phyloP scores from a whole-genome alignment of 2,797 vertebrate species.

The Ctenochaetus hawaiiensis region DNA sequence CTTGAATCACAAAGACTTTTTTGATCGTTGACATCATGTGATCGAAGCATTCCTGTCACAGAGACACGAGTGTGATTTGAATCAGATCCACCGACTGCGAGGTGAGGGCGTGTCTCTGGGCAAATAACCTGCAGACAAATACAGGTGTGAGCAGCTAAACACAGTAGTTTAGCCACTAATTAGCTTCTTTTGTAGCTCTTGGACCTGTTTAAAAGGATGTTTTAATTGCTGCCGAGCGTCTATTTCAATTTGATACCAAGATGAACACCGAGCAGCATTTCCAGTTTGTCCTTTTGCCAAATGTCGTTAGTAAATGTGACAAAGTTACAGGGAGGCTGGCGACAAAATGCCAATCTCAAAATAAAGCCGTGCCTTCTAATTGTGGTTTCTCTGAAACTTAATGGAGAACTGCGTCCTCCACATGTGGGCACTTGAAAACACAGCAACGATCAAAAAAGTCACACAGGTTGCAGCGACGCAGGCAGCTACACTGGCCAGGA shows the following conservation, averaged over 20 bases:
- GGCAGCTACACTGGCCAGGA: slow-evolving; percentile 51
- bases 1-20: slow-evolving; percentile 44
- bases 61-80: not conserved
- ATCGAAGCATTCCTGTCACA: slow-evolving; percentile 11
- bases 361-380: too few relatives aligned
- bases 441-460: slow-evolving; percentile 42
- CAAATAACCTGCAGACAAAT: not conserved
- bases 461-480: slow-evolving; percentile 30
- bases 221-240: not conserved
- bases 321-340: not conserved
- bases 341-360: not conserved
- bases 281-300: too few relatives aligned
- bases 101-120: slow-evolving; percentile 17
- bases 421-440: too few relatives aligned
- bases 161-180: not conserved
- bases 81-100: slow-evolving; percentile 2
- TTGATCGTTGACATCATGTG: slow-evolving; percentile 63
- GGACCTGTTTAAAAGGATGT: not conserved
- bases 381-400: not conserved
- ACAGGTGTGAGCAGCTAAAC: not conserved
- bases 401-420: not conserved
- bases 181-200: not conserved
- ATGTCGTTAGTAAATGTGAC: not conserved
- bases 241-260: not conserved
- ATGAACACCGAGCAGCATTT: not conserved